Evolutionary conservation across 2,888 invertebrate genomes (phyloP), one percentile per base, ranked within the genome.

Genomic region (Synergus laeviventris): DNA sequence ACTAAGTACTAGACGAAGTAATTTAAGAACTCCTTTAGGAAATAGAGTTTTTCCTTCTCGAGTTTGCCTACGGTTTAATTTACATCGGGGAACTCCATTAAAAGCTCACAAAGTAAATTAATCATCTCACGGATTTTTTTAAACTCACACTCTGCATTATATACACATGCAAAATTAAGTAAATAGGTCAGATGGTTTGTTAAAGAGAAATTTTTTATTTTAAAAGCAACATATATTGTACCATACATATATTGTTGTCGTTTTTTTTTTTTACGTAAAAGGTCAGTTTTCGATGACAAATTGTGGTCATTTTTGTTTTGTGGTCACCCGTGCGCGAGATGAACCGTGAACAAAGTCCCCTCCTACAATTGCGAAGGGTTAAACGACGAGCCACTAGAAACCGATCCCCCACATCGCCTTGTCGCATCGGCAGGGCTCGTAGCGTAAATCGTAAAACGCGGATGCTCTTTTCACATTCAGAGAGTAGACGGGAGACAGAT

Each of bases 381-480:
- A 90, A 90, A 89, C 89, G 89, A 89, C 86, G 87, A 87, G 87
- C 88, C 89, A 90, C 90, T 89, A 89, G 89, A 89, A 89, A 89
- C 81, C 87, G 86, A 89, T 87, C 85, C 86, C 86, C 80, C 83
- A 80, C 81, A 81, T 82, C 4, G 31, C 31, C 5, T 31, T 5
- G 83, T 84, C 81, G 81, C 80, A 79, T 56, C 56, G 56, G 21
- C 21, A 42, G 61, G 61, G n/a, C 54, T 78, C 74, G 74, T 49
- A 75, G 61, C 74, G 66, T 78, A 79, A 56, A 75, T 66, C 74
- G 66, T 78, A 79, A 78, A 78, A 82, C 83, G 86, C 86, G 88
- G 90, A 90, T 90, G 90, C 90, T 90, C 90, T 90, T 90, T 89
- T 87, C 86, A 74, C 54, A 76, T 78, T 74, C 77, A 81, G 76